Percentiles rank a stretch among this genome's conserved stretches.
These are phyloP conservation scores for Andrena minutula DNA, from an alignment of 2,888 invertebrate species.

Conservation along the genomic window DNA sequence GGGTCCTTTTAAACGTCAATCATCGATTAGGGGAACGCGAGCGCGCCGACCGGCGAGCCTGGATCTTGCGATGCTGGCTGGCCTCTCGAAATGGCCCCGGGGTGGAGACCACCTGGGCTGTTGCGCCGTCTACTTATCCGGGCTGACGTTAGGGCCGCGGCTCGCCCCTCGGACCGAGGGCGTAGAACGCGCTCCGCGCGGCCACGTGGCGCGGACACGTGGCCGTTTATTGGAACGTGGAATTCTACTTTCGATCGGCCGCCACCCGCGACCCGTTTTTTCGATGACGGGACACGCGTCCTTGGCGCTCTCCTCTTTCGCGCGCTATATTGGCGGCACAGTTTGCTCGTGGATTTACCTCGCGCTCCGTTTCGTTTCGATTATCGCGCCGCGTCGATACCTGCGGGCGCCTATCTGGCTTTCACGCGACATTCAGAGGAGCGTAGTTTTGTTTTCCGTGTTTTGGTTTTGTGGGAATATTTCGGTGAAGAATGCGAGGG, in stretches of 20 bases:
- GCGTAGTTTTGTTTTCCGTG: neutral
- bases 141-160: slow-evolving; percentile 43
- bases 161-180: slow-evolving; percentile 30
- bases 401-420: neutral
- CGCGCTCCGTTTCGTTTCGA: slow-evolving; percentile 10
- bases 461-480: neutral
- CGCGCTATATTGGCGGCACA: neutral
- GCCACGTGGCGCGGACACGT: slow-evolving; percentile 60
- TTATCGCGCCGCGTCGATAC: neutral
- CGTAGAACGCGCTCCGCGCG: slow-evolving; percentile 7
- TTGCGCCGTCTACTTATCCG: slow-evolving; percentile 41
- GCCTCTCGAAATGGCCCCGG: slow-evolving; percentile 31
- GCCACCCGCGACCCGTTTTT: slow-evolving; percentile 6
- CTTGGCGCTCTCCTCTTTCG: neutral
- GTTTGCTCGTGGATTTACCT: neutral
- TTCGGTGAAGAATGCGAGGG: neutral
- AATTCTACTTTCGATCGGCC: slow-evolving; percentile 45
- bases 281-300: slow-evolving; percentile 16
- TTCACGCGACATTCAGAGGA: too few relatives aligned
- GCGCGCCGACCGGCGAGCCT: slow-evolving; percentile 13
- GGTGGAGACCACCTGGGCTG: slow-evolving; percentile 45
- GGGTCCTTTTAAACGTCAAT: slow-evolving; percentile 69
- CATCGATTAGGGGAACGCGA: slow-evolving; percentile 66
- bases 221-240: slow-evolving; percentile 47
- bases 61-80: neutral